Base-by-base conservation (phyloP, 2,797 vertebrate species). In the Acanthurus tractus region DNA sequence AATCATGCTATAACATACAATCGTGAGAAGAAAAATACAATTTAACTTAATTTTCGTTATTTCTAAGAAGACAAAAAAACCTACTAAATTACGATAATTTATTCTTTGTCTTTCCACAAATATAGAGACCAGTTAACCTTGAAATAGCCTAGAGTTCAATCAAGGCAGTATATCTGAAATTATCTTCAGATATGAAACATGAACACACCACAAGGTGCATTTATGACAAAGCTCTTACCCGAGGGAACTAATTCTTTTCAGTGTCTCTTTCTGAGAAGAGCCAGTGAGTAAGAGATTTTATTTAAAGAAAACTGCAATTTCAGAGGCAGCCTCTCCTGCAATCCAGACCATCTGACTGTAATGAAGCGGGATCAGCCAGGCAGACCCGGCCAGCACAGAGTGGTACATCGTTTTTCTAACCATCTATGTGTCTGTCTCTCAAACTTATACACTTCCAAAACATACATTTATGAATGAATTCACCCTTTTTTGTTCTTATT, bases 251-350 rank as follows among this genome's bases (percentile, higher is more conserved):
- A 61, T 15, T 17, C 6, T 10, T 63, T 22, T 48, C 25, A 40
- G 1, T 36, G 50, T 67, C 8, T 63, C 22, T 36, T 54, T 36
- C 17, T 73, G 5, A 52, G 48, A 42, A 72, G 54, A 67, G 17
- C 9, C 4, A 61, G 1, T 17, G 6, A 40, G 40, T 5, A 12
- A 12, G n/a, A 40, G 18, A 22, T 6, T 14, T 8, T 5, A 25
- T 42, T 4, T 48, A 20, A 65, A 22, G 7, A 52, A 40, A 70
- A 12, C 10, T 83, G 0, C 15, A 79, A 14, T 86, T 88, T 83
- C 82, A 96, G 96, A 95, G 90, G 70, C 78, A 82, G 50, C 88
- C 90, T 66, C 88, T 96, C 42, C 58, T 96, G 56, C 78, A 83
- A 5, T 59, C 90, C 7, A 25, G 11, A 38, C 29, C 73, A 29